phyloP scores from a whole-genome alignment of 2,888 invertebrate species.

The Mythimna albipuncta region DNA sequence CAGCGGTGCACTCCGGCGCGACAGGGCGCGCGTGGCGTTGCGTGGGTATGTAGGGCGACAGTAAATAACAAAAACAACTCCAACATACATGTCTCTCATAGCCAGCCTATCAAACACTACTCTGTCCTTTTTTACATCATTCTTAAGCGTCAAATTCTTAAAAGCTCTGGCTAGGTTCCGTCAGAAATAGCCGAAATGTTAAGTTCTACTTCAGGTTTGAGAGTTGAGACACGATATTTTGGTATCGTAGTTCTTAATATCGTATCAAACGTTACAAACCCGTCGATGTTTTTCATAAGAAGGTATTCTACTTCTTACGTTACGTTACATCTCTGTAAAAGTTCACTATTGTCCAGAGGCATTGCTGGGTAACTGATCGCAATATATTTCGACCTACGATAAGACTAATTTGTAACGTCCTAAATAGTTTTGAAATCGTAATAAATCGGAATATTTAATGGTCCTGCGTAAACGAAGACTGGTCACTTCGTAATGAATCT shows the following conservation, averaged over 20 bases:
- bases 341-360: neutral
- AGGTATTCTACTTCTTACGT: neutral
- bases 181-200: slow-evolving; percentile 1
- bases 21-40: slow-evolving; percentile 67
- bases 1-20: slow-evolving; percentile 70
- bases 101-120: slow-evolving; percentile 32
- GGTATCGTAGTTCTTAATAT: neutral
- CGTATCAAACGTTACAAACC: neutral
- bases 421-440: slow-evolving; percentile 13
- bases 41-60: slow-evolving; percentile 76
- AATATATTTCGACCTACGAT: neutral
- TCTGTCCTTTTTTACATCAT: slow-evolving; percentile 34
- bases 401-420: neutral
- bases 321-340: neutral
- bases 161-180: slow-evolving; percentile 20
- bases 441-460: slow-evolving; percentile 35
- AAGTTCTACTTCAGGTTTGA: neutral
- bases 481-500: slow-evolving; percentile 43
- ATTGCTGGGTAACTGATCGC: neutral
- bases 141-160: slow-evolving; percentile 34
- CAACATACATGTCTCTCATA: slow-evolving; percentile 42
- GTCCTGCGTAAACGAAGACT: slow-evolving; percentile 20
- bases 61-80: slow-evolving; percentile 76
- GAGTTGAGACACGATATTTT: neutral
- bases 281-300: neutral